Conservation (phyloP, 2,797 vertebrate species). For the Peromyscus nudipes region DNA sequence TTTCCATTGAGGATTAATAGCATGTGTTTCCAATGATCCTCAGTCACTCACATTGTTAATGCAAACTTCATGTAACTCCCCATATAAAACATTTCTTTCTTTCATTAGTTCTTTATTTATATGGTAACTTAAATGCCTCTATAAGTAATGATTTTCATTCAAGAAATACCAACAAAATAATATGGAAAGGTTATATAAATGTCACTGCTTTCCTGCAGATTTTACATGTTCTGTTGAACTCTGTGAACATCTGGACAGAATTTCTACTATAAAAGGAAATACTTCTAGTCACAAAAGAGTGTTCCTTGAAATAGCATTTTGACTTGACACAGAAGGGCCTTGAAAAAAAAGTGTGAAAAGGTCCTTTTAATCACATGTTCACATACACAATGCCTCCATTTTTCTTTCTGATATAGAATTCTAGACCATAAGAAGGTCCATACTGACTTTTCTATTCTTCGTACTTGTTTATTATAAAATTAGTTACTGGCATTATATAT, state of each 20-base stretch:
- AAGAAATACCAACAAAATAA: slow-evolving; percentile 62
- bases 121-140: slow-evolving; percentile 54
- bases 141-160: slow-evolving; percentile 69
- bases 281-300: not conserved
- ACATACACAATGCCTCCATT: not conserved
- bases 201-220: slow-evolving; percentile 65
- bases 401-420: slow-evolving; percentile 1
- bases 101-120: slow-evolving; percentile 26
- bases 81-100: not conserved
- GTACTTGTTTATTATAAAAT: not conserved
- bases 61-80: not conserved
- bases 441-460: not conserved
- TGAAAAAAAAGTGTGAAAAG: slow-evolving; percentile 18
- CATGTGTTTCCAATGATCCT: not conserved
- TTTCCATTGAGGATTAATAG: not conserved
- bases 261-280: slow-evolving; percentile 36
- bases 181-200: slow-evolving; percentile 79
- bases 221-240: slow-evolving; percentile 62
- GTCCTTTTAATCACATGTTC: slow-evolving; percentile 21
- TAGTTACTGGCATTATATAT: not conserved
- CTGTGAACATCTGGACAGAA: slow-evolving; percentile 59
- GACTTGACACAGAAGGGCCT: not conserved
- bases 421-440: not conserved
- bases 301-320: slow-evolving; percentile 35
- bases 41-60: slow-evolving; percentile 16